A percentile compares a stretch with the other conserved stretches of the same genome.
Conservation (phyloP, 2,113 vertebrate genomes). For the Nannobrachium achirus region DNA sequence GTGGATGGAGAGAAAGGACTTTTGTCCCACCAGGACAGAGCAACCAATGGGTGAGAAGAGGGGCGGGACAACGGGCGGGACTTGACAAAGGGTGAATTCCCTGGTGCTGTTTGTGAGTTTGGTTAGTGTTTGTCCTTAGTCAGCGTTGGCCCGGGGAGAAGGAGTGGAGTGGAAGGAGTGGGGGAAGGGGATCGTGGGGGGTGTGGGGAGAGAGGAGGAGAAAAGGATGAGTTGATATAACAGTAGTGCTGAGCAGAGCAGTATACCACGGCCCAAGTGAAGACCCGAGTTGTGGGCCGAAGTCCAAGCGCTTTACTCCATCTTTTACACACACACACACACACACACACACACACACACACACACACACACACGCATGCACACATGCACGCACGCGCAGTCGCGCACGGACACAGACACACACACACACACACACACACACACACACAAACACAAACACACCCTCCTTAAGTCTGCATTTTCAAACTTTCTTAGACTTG, state of each 20-base stretch:
- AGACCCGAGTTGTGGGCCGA: background rate
- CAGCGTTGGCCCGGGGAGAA: constrained; percentile 54
- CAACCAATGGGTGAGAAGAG: no score
- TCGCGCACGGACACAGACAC: background rate
- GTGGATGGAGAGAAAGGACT: no score
- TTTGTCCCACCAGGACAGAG: no score
- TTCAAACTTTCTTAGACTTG: no score
- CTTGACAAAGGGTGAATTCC: no score
- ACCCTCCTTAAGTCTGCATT: background rate
- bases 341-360: constrained; percentile 12
- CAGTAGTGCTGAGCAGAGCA: constrained; percentile 60
- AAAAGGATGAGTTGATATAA: constrained; percentile 58
- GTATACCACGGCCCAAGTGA: constrained; percentile 28
- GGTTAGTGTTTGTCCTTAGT: constrained; percentile 53
- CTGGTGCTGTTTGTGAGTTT: constrained; percentile 60
- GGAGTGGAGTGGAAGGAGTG: constrained; percentile 22
- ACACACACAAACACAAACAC: constrained; percentile 9
- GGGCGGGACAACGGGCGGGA: no score
- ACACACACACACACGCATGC: constrained; percentile 6
- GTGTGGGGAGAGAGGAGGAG: constrained; percentile 8
- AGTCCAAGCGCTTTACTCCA: constrained; percentile 14
- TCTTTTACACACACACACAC: constrained; percentile 7
- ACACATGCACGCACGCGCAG: background rate
- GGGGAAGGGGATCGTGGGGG: background rate
- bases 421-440: constrained; percentile 15